Evolutionary conservation across 92 coral and sea anemone genomes (phyloP).

Genomic region (Porites evermanni): DNA sequence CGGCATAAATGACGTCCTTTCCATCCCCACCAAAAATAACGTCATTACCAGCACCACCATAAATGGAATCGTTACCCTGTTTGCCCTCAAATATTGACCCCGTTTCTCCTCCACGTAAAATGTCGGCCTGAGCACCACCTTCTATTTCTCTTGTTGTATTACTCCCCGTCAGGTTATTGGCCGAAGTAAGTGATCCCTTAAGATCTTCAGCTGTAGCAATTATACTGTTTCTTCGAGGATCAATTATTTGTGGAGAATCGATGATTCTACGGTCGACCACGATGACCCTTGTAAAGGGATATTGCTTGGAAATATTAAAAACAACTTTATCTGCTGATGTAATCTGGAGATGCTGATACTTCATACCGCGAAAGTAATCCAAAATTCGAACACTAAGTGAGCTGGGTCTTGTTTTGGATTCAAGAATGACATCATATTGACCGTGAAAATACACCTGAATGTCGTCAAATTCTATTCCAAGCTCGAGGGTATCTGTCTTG

Average conservation of each 20-base stretch:
- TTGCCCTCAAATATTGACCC: constrained; percentile 24
- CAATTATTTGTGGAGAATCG: background rate
- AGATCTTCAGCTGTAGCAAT: constrained; percentile 33
- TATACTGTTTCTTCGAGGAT: background rate
- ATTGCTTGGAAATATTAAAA: constrained; percentile 34
- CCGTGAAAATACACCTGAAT: constrained; percentile 50
- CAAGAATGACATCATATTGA: constrained; percentile 44
- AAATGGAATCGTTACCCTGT: too few species aligned
- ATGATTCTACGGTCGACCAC: constrained; percentile 31
- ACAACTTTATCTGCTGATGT: constrained; percentile 38
- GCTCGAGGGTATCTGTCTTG: constrained; percentile 47
- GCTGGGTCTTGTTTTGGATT: constrained; percentile 50
- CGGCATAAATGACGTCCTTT: constrained; percentile 31
- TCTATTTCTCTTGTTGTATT: constrained; percentile 21
- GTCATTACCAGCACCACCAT: too few species aligned
- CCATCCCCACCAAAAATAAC: background rate
- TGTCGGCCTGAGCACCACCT: constrained; percentile 49
- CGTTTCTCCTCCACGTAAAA: constrained; percentile 39
- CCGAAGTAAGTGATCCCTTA: constrained; percentile 32
- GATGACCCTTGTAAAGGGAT: constrained; percentile 36
- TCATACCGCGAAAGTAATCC: constrained; percentile 12
- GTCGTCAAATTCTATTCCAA: constrained; percentile 61
- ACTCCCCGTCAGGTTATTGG: constrained; percentile 37
- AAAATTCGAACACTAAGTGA: constrained; percentile 45
- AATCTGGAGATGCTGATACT: constrained; percentile 61